These are phyloP conservation scores for Amorpha juglandis DNA, from an alignment of 2,888 invertebrate genomes.

Conservation along the genomic window DNA sequence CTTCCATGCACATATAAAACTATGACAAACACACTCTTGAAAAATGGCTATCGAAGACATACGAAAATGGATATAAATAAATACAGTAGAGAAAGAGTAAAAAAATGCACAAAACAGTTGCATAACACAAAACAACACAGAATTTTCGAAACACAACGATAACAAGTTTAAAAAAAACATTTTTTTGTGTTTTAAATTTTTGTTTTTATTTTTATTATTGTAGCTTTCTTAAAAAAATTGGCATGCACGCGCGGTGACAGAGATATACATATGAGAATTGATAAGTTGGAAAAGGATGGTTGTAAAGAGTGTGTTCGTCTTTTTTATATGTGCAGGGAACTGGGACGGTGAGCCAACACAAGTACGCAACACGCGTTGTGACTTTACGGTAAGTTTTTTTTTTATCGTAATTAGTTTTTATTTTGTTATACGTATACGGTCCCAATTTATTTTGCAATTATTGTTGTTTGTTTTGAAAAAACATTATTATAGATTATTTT, in stretches of 20 bases:
- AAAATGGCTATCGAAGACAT: conserved; percentile 53
- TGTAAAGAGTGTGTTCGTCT: conserved; percentile 82
- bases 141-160: conserved; percentile 29
- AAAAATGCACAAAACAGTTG: conserved; percentile 46
- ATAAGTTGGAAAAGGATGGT: conserved; percentile 54
- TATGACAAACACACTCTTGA: conserved; percentile 82
- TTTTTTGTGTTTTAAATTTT: conserved; percentile 44
- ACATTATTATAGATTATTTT: no score
- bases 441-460: not conserved
- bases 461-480: not conserved
- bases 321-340: conserved; percentile 83
- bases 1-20: conserved; percentile 84
- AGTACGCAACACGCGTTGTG: conserved; percentile 26
- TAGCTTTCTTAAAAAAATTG: conserved; percentile 76
- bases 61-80: conserved; percentile 35
- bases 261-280: conserved; percentile 52
- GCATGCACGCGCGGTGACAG: conserved; percentile 74
- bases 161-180: conserved; percentile 25
- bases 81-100: conserved; percentile 15
- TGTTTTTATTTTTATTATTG: conserved; percentile 63
- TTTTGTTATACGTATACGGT: not conserved
- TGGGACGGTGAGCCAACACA: conserved; percentile 50
- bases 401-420: conserved; percentile 5
- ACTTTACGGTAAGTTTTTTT: conserved; percentile 37
- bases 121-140: conserved; percentile 40